Conservation (phyloP, 2,113 vertebrate species). For the Passer montanus region DNA sequence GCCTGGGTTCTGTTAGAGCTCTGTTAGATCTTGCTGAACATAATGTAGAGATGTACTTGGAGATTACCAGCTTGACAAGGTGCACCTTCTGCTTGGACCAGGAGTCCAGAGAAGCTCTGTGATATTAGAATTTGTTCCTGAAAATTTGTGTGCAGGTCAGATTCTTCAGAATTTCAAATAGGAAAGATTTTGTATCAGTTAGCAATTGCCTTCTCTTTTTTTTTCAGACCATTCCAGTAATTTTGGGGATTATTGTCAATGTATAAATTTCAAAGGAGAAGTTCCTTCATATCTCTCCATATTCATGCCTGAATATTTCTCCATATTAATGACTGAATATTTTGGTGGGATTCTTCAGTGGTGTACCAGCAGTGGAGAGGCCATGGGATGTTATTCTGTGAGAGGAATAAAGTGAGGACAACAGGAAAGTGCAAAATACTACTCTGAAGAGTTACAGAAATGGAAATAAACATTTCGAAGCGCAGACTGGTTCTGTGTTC, state of each 20-base stretch:
- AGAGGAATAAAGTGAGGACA: not conserved
- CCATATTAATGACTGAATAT: not conserved
- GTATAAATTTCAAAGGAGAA: not conserved
- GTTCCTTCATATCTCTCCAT: not conserved
- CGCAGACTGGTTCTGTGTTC: not conserved
- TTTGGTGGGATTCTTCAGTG: not conserved
- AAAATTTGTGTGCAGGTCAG: not conserved
- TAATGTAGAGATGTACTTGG: not conserved
- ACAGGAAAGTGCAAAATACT: not conserved
- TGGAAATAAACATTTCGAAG: not conserved
- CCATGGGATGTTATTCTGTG: not conserved
- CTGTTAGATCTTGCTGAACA: not conserved
- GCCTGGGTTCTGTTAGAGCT: not conserved
- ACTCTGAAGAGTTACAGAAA: not conserved
- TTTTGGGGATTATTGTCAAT: not conserved
- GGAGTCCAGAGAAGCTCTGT: not conserved
- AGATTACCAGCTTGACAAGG: not conserved
- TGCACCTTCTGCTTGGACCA: not conserved
- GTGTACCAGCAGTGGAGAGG: not conserved
- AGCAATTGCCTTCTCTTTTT: not conserved
- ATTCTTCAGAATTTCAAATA: not conserved
- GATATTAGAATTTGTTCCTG: not conserved
- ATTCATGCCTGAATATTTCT: not conserved
- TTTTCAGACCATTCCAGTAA: not conserved
- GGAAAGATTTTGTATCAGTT: not conserved